Conservation (phyloP, 2,888 invertebrate genomes). For the Trilocha varians region DNA sequence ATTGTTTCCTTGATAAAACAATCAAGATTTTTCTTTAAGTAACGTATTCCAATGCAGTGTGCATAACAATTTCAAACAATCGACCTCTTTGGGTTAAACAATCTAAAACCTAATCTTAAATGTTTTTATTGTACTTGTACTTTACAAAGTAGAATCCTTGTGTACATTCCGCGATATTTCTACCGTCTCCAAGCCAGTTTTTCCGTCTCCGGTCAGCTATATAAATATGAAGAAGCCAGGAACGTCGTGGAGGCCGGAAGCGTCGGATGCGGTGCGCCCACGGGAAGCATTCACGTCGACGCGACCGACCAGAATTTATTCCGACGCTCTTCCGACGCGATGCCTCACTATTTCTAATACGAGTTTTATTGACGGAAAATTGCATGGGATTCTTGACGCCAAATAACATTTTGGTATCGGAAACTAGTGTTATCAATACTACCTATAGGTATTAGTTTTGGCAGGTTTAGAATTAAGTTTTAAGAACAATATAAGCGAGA, state of each 20-base stretch:
- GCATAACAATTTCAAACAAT: too few species aligned
- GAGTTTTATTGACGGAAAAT: slow-evolving; percentile 19
- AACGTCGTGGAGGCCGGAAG: slow-evolving; percentile 20
- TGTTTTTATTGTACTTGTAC: too few species aligned
- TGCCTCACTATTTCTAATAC: slow-evolving; percentile 9
- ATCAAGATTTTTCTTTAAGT: too few species aligned
- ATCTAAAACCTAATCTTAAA: too few species aligned
- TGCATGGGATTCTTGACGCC: slow-evolving; percentile 6
- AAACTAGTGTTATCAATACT: background rate
- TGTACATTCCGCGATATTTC: background rate
- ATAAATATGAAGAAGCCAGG: slow-evolving; percentile 4
- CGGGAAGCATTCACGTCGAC: slow-evolving; percentile 31
- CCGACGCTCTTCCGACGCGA: slow-evolving; percentile 16
- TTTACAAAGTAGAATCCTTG: too few species aligned
- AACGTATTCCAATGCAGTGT: too few species aligned
- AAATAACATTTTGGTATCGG: background rate
- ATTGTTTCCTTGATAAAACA: too few species aligned
- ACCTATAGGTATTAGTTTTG: too few species aligned
- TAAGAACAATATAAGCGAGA: too few species aligned
- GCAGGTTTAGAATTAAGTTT: too few species aligned
- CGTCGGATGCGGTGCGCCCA: slow-evolving; percentile 24
- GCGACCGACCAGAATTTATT: slow-evolving; percentile 22
- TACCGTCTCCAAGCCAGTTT: background rate
- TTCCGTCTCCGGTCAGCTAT: background rate
- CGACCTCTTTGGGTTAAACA: too few species aligned